Evolutionary conservation across 2,113 vertebrate genomes (phyloP).

Genomic region (Uria lomvia): DNA sequence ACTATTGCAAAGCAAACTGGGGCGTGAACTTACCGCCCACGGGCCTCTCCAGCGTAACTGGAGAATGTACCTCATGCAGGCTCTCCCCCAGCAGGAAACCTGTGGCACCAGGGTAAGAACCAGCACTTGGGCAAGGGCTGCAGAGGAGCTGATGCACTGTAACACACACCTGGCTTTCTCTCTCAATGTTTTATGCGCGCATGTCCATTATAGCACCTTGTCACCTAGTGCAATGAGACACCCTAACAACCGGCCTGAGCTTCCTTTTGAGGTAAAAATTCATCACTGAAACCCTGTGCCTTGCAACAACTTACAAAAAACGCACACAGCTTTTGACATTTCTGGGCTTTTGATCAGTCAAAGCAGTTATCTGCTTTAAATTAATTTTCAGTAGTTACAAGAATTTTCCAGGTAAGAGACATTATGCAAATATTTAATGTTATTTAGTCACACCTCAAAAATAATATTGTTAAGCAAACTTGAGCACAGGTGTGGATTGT

Average conservation of each 20-base stretch:
- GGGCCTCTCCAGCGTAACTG: neutral
- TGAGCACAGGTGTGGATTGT: neutral
- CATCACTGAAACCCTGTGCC: neutral
- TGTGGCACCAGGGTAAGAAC: neutral
- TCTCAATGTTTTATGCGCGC: constrained; percentile 3
- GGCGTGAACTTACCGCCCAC: neutral
- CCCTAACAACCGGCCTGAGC: neutral
- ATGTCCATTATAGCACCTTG: neutral
- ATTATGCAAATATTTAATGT: neutral
- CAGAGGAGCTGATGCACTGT: neutral
- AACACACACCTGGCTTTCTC: neutral
- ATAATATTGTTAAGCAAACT: neutral
- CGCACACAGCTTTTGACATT: neutral
- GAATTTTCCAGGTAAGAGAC: neutral
- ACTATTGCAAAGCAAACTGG: neutral
- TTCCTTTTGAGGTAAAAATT: neutral
- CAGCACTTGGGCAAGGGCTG: neutral
- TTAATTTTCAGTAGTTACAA: neutral
- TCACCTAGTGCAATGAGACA: neutral
- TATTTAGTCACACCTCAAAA: constrained; percentile 1
- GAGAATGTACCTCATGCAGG: neutral
- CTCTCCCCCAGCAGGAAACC: neutral
- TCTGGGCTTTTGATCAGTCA: neutral
- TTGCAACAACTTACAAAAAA: neutral
- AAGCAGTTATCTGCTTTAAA: neutral